Evolutionary conservation across 2,888 invertebrate species (phyloP), one percentile per base, ranked within the genome.

Genomic region (Micoletzkya japonica): DNA sequence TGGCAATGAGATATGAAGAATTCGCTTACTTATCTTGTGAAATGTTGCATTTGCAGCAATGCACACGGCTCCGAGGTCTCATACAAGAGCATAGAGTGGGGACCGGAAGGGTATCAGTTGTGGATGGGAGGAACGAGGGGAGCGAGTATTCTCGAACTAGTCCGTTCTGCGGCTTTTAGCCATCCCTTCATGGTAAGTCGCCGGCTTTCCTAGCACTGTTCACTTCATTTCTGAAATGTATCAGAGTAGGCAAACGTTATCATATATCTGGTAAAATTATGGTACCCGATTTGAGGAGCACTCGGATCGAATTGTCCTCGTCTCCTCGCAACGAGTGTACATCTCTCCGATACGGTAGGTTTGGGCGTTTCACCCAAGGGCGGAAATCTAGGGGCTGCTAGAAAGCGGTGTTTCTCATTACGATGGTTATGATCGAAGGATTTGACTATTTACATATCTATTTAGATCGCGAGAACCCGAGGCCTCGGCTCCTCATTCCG

Each of bases 51-150:
- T n/a, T 17, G 28, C 14, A 30, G 34, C 10, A 26, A 30, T 34
- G 24, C 14, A 17, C 49, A 50, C n/a, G 1, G 32, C 26, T 44
- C 49, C 4, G 50, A 63, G 14, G 39, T 34, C 6, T 50, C 56
- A 37, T 82, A 81, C 68, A 72, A 75, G 4, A 70, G 75, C 24
- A 60, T 85, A n/a, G 85, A 85, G 37, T 85, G 85, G 83, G 84
- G 84, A 10, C 73, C 79, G 0, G 85, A 85, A 74, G 85, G 85
- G 24, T 68, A 68, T 37, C 58, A 58, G 82, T 87, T 95, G 20
- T 95, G 95, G 94, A 91, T 94, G 91, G 90, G 81, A 2, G 71
- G 72, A 4, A 64, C 57, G 2, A 54, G 66, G 7, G 79, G 76
- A 81, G 54, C 83, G 76, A 56, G 26, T 20, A 57, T 75, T 28